Percentiles rank a stretch among this genome's conserved stretches.
Evolutionary conservation across 2,797 vertebrate genomes (phyloP).

Genomic region (Fistularia commersonii): DNA sequence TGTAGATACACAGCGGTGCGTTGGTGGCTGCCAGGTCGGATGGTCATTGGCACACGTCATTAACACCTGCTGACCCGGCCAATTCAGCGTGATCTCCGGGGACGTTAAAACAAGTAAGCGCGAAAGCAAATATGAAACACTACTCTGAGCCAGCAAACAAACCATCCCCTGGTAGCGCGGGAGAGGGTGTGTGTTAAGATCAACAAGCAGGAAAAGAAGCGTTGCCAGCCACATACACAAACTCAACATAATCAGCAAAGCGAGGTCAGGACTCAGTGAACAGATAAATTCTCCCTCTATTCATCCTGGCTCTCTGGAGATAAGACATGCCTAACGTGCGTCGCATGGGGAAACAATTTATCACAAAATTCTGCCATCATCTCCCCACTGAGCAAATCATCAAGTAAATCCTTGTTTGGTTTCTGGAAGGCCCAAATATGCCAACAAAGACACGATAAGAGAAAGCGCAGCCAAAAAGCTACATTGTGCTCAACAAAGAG

Average conservation of each 20-base stretch:
- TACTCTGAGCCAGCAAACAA: constrained; percentile 37
- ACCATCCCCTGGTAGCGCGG: constrained; percentile 17
- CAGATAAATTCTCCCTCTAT: constrained; percentile 54
- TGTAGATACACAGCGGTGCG: constrained; percentile 35
- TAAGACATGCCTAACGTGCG: constrained; percentile 50
- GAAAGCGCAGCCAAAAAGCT: constrained; percentile 53
- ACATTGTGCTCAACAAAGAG: constrained; percentile 70
- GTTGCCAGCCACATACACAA: constrained; percentile 19
- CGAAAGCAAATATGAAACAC: constrained; percentile 40
- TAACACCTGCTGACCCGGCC: constrained; percentile 45
- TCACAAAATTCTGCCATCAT: constrained; percentile 21
- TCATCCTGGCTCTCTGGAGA: constrained; percentile 38
- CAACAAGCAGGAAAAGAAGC: constrained; percentile 18
- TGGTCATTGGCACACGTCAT: constrained; percentile 49
- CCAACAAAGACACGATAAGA: constrained; percentile 65
- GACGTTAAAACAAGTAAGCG: constrained; percentile 31
- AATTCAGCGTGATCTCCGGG: constrained; percentile 24
- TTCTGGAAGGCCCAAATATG: constrained; percentile 57
- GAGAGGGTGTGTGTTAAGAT: constrained; percentile 6
- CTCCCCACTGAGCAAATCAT: constrained; percentile 35
- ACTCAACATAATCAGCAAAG: constrained; percentile 30
- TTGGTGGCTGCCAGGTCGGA: constrained; percentile 34
- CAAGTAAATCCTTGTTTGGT: constrained; percentile 60
- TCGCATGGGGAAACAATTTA: constrained; percentile 33
- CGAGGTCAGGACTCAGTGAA: constrained; percentile 36